Percentiles rank a stretch among this genome's conserved stretches.
These are phyloP conservation scores for Drosophila atroscutellata DNA, from an alignment of 2,888 invertebrate genomes.

Conservation along the genomic window DNA sequence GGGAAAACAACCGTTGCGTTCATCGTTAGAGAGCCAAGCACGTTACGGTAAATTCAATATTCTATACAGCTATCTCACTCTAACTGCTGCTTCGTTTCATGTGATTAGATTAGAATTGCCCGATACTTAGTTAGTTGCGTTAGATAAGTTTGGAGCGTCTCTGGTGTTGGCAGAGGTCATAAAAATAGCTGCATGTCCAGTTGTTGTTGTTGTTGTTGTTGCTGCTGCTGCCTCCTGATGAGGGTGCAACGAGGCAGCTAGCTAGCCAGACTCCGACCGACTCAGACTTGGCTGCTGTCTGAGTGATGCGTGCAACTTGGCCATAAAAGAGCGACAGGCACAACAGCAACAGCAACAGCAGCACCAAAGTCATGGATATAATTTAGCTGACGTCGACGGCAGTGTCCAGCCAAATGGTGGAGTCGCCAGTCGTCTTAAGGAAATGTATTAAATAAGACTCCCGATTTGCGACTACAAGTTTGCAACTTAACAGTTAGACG, in stretches of 20 bases:
- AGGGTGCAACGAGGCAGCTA: conserved; percentile 25
- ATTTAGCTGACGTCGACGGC: conserved; percentile 73
- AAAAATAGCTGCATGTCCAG: conserved; percentile 58
- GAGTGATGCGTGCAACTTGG: conserved; percentile 78
- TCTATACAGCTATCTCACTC: conserved; percentile 8
- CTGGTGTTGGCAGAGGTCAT: conserved; percentile 74
- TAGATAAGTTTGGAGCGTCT: conserved; percentile 70
- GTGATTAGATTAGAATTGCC: conserved; percentile 76
- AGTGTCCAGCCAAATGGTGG: conserved; percentile 60
- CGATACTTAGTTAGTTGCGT: conserved; percentile 70
- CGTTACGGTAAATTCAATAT: conserved; percentile 53
- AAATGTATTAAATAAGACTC: conserved; percentile 72
- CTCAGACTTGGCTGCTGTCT: conserved; percentile 47
- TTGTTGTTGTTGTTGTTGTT: conserved; percentile 10
- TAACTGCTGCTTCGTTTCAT: conserved; percentile 30
- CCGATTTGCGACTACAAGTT: conserved; percentile 38
- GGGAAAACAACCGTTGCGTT: conserved; percentile 83
- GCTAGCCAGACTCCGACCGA: background rate
- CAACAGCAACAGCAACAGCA: conserved; percentile 25
- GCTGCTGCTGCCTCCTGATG: conserved; percentile 25
- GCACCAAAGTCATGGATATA: conserved; percentile 44
- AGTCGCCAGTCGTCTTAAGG: conserved; percentile 68
- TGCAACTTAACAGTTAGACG: conserved; percentile 69
- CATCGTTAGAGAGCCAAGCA: conserved; percentile 57
- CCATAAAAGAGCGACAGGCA: conserved; percentile 70